These are phyloP conservation scores for Amblyraja radiata DNA, from an alignment of 2,797 vertebrate genomes.

Conservation along the genomic window DNA sequence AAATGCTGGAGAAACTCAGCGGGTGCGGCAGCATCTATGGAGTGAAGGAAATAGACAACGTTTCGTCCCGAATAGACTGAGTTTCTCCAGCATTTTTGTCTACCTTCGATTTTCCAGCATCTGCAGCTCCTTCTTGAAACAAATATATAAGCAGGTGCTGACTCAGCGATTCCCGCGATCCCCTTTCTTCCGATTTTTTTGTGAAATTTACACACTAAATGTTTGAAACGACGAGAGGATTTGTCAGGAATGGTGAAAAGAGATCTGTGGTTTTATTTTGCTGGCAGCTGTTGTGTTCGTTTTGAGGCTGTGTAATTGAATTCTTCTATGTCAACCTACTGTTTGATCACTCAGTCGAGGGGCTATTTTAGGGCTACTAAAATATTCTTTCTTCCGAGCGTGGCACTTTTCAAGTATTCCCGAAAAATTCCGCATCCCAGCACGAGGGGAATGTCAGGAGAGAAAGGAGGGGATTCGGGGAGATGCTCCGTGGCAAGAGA, in stretches of 20 bases:
- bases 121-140: no score
- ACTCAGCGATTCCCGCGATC: background rate
- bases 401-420: constrained; percentile 74
- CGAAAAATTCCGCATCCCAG: constrained; percentile 85
- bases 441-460: constrained; percentile 52
- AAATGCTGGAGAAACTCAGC: no score
- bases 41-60: no score
- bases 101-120: no score
- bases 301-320: constrained; percentile 46
- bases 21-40: no score
- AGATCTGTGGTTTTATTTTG: constrained; percentile 39
- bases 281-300: constrained; percentile 55
- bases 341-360: constrained; percentile 54
- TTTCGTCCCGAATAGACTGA: no score
- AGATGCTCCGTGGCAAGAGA: constrained; percentile 47
- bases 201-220: constrained; percentile 13
- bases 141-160: background rate
- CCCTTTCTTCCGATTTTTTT: background rate
- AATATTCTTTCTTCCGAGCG: constrained; percentile 46
- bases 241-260: constrained; percentile 7
- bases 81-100: no score
- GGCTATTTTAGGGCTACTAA: constrained; percentile 49
- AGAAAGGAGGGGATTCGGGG: constrained; percentile 50
- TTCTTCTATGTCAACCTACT: constrained; percentile 50
- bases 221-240: constrained; percentile 16